Evolutionary conservation across 1,140 invertebrate species (phyloP).

Genomic region (Procambarus clarkii): DNA sequence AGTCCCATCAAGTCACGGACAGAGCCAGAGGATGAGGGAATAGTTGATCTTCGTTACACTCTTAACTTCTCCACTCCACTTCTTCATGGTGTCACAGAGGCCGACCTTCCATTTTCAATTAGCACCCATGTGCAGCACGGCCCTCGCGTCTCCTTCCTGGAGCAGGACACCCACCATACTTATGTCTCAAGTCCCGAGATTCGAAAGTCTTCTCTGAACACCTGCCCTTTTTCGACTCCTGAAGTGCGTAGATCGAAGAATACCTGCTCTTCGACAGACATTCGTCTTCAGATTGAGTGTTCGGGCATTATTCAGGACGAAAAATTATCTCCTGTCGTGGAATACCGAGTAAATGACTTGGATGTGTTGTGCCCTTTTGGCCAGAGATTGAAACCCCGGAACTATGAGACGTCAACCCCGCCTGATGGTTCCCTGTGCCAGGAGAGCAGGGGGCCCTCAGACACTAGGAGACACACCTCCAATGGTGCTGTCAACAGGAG

Average conservation of each 20-base stretch:
- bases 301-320: slow-evolving; percentile 41
- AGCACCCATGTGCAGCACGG: slow-evolving; percentile 58
- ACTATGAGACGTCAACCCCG: not conserved
- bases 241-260: slow-evolving; percentile 41
- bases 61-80: slow-evolving; percentile 64
- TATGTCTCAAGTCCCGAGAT: slow-evolving; percentile 38
- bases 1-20: slow-evolving; percentile 36
- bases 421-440: not conserved
- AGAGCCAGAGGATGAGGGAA: slow-evolving; percentile 53
- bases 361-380: slow-evolving; percentile 44
- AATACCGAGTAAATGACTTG: slow-evolving; percentile 55
- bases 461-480: slow-evolving; percentile 5
- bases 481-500: slow-evolving; percentile 40
- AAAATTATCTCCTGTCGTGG: slow-evolving; percentile 53
- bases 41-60: slow-evolving; percentile 61
- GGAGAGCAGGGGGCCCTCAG: not conserved
- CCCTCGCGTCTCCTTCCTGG: slow-evolving; percentile 50
- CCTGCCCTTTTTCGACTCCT: slow-evolving; percentile 32
- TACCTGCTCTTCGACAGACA: slow-evolving; percentile 55
- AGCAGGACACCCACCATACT: slow-evolving; percentile 40
- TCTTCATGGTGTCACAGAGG: slow-evolving; percentile 49
- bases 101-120: slow-evolving; percentile 58
- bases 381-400: not conserved
- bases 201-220: slow-evolving; percentile 44
- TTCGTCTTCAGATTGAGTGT: slow-evolving; percentile 60